Evolutionary conservation across 2,113 vertebrate genomes (phyloP).

Genomic region (Pogonocichla stellata): DNA sequence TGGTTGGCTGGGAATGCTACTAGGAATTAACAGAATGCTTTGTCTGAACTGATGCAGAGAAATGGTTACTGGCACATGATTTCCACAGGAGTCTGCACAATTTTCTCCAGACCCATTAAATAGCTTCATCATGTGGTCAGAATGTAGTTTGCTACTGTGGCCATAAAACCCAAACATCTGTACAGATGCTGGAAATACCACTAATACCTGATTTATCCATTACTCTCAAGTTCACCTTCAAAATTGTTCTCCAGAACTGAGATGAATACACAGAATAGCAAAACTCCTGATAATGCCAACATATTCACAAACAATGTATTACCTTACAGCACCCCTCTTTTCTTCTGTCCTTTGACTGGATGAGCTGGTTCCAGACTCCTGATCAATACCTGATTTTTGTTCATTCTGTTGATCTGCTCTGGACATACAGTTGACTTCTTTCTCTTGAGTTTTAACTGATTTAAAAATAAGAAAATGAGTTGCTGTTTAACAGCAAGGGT

Average conservation of each 20-base stretch:
- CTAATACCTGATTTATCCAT: background rate
- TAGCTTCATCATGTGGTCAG: background rate
- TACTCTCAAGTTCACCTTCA: background rate
- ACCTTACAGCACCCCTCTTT: constrained; percentile 61
- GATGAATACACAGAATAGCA: background rate
- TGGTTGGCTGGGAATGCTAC: background rate
- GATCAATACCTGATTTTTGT: constrained; percentile 5
- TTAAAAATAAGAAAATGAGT: background rate
- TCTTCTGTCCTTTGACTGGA: background rate
- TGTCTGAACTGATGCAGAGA: background rate
- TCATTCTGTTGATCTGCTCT: background rate
- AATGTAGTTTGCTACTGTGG: background rate
- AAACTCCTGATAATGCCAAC: background rate
- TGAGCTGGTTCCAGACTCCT: background rate
- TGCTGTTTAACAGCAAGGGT: background rate
- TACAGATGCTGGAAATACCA: background rate
- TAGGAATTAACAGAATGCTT: background rate
- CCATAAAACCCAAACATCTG: background rate
- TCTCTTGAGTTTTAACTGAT: constrained; percentile 24
- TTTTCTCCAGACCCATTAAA: background rate
- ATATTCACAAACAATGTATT: background rate
- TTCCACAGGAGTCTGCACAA: background rate
- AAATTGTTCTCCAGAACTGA: background rate
- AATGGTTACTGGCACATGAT: background rate
- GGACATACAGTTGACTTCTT: background rate